Evolutionary conservation across 2,888 invertebrate species (phyloP).

Genomic region (Protonemura montana): DNA sequence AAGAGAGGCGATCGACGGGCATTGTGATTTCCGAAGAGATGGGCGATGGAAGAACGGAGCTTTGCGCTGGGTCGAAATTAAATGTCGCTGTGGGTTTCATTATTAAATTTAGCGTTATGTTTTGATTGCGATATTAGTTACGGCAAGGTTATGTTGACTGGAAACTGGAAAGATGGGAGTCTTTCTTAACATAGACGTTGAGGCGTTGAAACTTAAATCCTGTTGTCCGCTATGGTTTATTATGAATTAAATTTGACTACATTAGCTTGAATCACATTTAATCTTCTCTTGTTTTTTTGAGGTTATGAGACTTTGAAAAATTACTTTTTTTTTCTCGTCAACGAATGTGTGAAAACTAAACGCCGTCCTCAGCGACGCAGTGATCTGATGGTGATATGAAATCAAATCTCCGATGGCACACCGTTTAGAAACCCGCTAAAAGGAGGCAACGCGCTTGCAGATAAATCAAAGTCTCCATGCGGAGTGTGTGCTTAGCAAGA

Average conservation of each 20-base stretch:
- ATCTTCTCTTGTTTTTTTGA: neutral
- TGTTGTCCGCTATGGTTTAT: neutral
- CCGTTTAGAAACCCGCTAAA: neutral
- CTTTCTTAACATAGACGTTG: neutral
- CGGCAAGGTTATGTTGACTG: neutral
- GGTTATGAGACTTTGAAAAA: neutral
- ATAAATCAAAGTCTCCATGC: neutral
- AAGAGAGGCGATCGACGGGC: neutral
- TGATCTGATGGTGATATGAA: neutral
- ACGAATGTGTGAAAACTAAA: neutral
- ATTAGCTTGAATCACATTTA: too few relatives aligned
- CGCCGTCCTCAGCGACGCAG: neutral
- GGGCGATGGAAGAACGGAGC: neutral
- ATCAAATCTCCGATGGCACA: neutral
- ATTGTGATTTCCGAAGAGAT: neutral
- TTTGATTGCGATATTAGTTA: neutral
- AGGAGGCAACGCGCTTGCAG: neutral
- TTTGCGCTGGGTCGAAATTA: neutral
- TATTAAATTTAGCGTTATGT: constrained; percentile 2
- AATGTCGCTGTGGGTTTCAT: neutral
- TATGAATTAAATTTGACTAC: neutral
- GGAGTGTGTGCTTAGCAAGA: neutral
- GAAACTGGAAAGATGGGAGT: neutral
- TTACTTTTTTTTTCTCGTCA: neutral
- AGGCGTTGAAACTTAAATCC: neutral